A percentile compares a stretch with the other conserved stretches of the same genome.
phyloP scores from a whole-genome alignment of 2,797 vertebrate genomes.

The Sebastes flavidus region DNA sequence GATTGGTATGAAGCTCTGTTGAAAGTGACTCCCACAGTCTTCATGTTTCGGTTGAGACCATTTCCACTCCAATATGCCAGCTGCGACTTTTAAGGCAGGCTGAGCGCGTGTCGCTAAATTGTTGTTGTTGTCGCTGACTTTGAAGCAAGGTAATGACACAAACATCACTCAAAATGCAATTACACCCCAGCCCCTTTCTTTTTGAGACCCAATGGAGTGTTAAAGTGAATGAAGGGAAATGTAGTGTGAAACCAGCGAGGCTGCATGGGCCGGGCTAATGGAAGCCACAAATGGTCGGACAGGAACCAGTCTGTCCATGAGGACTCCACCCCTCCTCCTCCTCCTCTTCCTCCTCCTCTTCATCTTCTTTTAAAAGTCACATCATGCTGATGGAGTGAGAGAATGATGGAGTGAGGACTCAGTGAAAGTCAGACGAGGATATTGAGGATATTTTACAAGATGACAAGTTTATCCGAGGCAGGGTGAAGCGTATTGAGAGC shows the following conservation, averaged over 20 bases:
- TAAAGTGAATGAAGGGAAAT: conserved; percentile 86
- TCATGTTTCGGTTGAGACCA: conserved; percentile 14
- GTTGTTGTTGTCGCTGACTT: conserved; percentile 77
- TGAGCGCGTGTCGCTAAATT: conserved; percentile 50
- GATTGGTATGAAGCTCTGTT: neutral
- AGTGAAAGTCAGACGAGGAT: conserved; percentile 42
- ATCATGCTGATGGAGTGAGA: conserved; percentile 29
- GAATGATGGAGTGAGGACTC: conserved; percentile 60
- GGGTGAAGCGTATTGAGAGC: conserved; percentile 26
- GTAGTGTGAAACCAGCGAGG: conserved; percentile 84
- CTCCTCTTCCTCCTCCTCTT: neutral
- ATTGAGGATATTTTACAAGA: conserved; percentile 42
- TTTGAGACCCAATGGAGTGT: conserved; percentile 83
- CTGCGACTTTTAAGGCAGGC: conserved; percentile 50
- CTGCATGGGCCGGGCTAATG: conserved; percentile 80
- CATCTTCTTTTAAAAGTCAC: conserved; percentile 56
- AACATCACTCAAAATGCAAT: conserved; percentile 90
- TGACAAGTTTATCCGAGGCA: conserved; percentile 51
- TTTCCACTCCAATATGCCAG: conserved; percentile 43
- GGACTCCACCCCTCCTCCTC: neutral
- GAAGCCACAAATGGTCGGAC: conserved; percentile 81
- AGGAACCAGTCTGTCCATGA: conserved; percentile 29
- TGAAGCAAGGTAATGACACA: conserved; percentile 85
- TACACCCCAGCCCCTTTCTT: conserved; percentile 81
- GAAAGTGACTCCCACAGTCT: conserved; percentile 34